Base-by-base conservation (phyloP, 2,113 vertebrate species). In the Arvicanthis niloticus region DNA sequence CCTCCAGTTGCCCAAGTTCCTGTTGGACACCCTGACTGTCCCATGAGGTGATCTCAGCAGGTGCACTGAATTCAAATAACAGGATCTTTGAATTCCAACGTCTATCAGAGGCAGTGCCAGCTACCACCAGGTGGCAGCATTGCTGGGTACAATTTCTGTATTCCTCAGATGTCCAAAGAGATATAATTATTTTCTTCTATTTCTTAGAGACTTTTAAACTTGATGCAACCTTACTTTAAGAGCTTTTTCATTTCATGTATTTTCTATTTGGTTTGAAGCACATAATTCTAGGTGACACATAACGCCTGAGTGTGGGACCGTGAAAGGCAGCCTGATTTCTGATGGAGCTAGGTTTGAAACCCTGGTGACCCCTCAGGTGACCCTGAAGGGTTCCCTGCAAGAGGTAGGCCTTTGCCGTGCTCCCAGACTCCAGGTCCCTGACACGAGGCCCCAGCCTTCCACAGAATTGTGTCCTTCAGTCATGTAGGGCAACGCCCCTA, bases 121-220 rank as follows among this genome's bases (percentile, higher is more conserved):
- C 24, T 75, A 56, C 45, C 17, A 84, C 17, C 19, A 70, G n/a
- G 62, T 51, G 4, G 21, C n/a, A 87, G 37, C 70, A 37, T 70
- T 65, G 60, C 15, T 34, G 37, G 12, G 40, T 60, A 62, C 7
- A 40, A 62, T 78, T 91, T 58, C 89, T 94, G 34, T 56, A 45
- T 78, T 91, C n/a, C 62, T 90, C 65, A 88, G 53, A 88, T 22
- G 84, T 78, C 16, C 37, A n/a, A 87, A 77, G 26, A 92, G 81
- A 72, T 87, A 60, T 13, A 42, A 87, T 37, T 62, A 62, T 72
- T 82, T 82, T 4, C 37, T 22, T 82, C 37, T 58, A 42, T 96
- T 5, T 60, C 22, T 87, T 70, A 96, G 91, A 67, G 17, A 86
- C 9, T 56, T 92, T 96, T 93, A 72, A 89, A 45, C 5, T 73